phyloP scores from a whole-genome alignment of 2,113 vertebrate genomes.

The Salvelinus sp. region DNA sequence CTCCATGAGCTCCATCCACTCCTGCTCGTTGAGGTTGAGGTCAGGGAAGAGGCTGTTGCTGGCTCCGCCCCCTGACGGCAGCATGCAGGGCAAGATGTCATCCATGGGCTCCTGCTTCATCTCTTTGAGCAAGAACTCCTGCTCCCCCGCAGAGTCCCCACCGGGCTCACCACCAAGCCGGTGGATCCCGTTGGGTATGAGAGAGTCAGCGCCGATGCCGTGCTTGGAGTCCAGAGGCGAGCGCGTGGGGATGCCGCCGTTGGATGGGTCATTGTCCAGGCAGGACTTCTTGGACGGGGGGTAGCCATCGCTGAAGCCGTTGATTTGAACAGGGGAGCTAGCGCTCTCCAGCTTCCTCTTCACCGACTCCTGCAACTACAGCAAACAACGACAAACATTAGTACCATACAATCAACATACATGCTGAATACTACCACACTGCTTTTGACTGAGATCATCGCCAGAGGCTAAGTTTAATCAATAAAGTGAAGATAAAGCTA shows the following conservation, averaged over 20 bases:
- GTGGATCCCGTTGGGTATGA: constrained; percentile 76
- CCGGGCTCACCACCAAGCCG: constrained; percentile 66
- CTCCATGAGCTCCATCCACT: constrained; percentile 97
- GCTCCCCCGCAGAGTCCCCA: constrained; percentile 65
- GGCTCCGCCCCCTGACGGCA: constrained; percentile 79
- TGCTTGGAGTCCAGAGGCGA: constrained; percentile 83
- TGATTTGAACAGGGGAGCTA: constrained; percentile 86
- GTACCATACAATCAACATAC: neutral
- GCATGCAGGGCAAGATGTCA: constrained; percentile 88
- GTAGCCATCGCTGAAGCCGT: constrained; percentile 87
- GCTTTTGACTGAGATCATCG: too few relatives aligned
- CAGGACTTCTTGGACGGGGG: constrained; percentile 86
- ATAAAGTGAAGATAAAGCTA: too few relatives aligned
- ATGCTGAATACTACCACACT: neutral
- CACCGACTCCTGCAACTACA: constrained; percentile 87
- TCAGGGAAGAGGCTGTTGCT: constrained; percentile 91
- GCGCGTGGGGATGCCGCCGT: constrained; percentile 76
- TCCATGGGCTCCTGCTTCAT: constrained; percentile 94
- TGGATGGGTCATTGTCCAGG: constrained; percentile 79
- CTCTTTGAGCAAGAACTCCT: constrained; percentile 84
- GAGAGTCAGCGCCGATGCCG: constrained; percentile 61
- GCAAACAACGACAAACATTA: constrained; percentile 46
- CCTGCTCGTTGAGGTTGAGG: constrained; percentile 96
- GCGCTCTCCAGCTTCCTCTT: constrained; percentile 89
- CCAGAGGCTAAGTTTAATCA: too few relatives aligned